Conservation (phyloP, 2,888 invertebrate genomes). For the Watsonalla binaria region DNA sequence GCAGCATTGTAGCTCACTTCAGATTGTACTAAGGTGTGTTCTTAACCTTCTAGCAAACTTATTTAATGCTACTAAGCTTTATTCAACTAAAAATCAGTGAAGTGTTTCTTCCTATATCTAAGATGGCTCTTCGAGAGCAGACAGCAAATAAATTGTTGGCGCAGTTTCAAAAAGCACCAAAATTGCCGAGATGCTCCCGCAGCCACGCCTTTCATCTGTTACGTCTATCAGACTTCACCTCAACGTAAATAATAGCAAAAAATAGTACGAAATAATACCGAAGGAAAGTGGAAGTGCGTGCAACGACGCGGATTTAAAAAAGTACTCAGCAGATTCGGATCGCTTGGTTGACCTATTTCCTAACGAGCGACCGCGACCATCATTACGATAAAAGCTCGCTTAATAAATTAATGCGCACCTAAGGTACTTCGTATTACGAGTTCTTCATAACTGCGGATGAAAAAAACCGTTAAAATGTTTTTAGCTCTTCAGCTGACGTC, state of each 20-base stretch:
- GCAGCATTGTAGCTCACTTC: too few species aligned
- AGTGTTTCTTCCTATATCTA: constrained; percentile 60
- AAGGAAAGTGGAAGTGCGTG: constrained; percentile 34
- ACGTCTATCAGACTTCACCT: constrained; percentile 61
- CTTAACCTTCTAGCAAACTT: constrained; percentile 17
- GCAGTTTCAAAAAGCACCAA: constrained; percentile 68
- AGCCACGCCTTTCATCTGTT: constrained; percentile 75
- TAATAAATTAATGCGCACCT: constrained; percentile 38
- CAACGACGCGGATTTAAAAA: constrained; percentile 40
- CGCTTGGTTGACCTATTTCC: constrained; percentile 42
- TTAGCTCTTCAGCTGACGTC: not conserved
- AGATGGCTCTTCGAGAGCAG: constrained; percentile 42
- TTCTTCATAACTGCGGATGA: not conserved
- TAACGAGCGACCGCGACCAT: constrained; percentile 30
- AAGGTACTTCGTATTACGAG: constrained; percentile 9
- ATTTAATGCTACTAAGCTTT: constrained; percentile 71
- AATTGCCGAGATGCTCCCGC: constrained; percentile 57
- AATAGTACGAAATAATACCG: constrained; percentile 39
- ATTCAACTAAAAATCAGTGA: constrained; percentile 66
- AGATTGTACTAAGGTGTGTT: too few species aligned
- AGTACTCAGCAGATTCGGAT: constrained; percentile 34
- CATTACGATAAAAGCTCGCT: constrained; percentile 47
- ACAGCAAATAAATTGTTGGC: constrained; percentile 71
- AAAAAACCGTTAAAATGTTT: not conserved
- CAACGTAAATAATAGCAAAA: constrained; percentile 59